Percentiles rank a stretch among this genome's conserved stretches.
Conservation (phyloP, 2,797 vertebrate genomes). For the Betta splendens region DNA sequence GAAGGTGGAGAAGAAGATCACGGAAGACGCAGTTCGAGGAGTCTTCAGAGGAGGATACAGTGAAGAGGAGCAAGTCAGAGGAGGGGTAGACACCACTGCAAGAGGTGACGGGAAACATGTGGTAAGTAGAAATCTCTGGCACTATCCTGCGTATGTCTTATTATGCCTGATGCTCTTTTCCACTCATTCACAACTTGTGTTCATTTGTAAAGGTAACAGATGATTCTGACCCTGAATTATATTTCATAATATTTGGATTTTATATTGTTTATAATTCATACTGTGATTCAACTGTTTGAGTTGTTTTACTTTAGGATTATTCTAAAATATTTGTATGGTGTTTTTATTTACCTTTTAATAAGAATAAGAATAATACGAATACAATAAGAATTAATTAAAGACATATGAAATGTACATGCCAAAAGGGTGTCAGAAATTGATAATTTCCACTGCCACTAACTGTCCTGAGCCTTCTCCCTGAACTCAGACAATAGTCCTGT, state of each 20-base stretch:
- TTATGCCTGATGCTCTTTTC: not conserved
- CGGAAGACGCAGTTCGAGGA: constrained; percentile 10
- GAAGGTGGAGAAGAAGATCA: constrained; percentile 30
- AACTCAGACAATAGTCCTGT: constrained; percentile 57
- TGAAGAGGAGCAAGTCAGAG: constrained; percentile 27
- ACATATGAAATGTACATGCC: no score
- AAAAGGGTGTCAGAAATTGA: no score
- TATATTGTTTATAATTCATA: not conserved
- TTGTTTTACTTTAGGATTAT: no score
- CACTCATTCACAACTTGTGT: no score
- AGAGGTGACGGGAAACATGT: constrained; percentile 65
- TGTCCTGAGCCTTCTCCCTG: constrained; percentile 14
- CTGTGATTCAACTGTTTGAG: no score
- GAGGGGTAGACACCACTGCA: constrained; percentile 24
- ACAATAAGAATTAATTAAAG: no score
- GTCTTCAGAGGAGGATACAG: constrained; percentile 1
- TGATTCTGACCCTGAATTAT: not conserved
- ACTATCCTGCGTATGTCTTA: not conserved
- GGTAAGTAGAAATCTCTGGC: constrained; percentile 60
- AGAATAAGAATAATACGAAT: no score
- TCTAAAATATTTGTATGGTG: no score
- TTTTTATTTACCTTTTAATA: no score
- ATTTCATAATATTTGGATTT: not conserved
- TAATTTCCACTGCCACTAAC: constrained; percentile 29
- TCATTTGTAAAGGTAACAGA: not conserved